Conservation (phyloP, 2,113 vertebrate genomes). For the Tachycineta bicolor region DNA sequence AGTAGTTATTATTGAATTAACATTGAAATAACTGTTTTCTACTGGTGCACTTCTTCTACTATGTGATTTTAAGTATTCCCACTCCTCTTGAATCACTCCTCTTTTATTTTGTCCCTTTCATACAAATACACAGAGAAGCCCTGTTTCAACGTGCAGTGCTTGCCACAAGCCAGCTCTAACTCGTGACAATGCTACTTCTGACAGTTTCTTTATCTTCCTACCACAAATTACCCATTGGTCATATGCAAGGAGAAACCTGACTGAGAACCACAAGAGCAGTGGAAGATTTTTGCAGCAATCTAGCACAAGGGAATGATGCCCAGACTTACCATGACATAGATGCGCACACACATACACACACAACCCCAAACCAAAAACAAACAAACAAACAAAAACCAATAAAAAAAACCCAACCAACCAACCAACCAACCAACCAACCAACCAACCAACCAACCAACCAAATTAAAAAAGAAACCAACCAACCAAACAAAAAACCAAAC, state of each 20-base stretch:
- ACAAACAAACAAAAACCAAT: neutral
- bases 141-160: neutral
- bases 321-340: neutral
- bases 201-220: neutral
- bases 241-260: neutral
- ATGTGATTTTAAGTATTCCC: neutral
- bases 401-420: too few species aligned
- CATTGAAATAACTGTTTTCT: neutral
- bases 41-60: neutral
- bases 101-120: neutral
- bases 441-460: too few species aligned
- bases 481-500: neutral
- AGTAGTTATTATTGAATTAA: neutral
- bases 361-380: neutral
- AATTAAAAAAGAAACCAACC: neutral
- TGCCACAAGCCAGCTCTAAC: neutral
- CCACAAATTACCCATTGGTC: neutral
- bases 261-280: neutral
- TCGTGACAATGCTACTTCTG: neutral
- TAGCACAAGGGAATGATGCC: neutral
- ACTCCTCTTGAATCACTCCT: neutral
- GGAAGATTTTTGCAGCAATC: neutral
- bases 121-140: fast-evolving
- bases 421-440: too few species aligned
- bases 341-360: neutral